Evolutionary conservation across 1,140 invertebrate species (phyloP).

Genomic region (Solen grandis): DNA sequence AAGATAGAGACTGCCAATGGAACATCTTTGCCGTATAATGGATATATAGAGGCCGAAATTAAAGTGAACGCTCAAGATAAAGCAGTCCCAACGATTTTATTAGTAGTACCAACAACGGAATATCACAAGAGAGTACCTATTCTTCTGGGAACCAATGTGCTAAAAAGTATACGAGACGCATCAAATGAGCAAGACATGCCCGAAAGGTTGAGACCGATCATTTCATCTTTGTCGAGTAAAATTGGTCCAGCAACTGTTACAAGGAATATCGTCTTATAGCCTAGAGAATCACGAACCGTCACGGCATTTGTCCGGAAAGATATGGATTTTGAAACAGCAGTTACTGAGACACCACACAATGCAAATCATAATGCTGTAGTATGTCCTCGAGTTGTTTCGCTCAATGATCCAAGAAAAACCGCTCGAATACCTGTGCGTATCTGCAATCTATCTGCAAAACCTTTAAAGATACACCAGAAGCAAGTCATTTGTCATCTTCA

Average conservation of each 20-base stretch:
- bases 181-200: background rate
- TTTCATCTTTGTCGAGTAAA: background rate
- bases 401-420: too few species aligned
- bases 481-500: too few species aligned
- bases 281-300: slow-evolving; percentile 16
- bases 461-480: background rate
- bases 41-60: slow-evolving; percentile 16
- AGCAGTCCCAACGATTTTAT: background rate
- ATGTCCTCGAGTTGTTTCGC: too few species aligned
- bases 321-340: background rate
- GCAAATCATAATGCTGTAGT: background rate
- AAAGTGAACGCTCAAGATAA: background rate
- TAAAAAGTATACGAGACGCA: slow-evolving; percentile 2
- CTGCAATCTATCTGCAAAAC: too few species aligned
- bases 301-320: too few species aligned
- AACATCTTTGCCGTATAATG: slow-evolving; percentile 2
- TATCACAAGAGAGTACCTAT: slow-evolving; percentile 10
- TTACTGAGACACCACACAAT: too few species aligned
- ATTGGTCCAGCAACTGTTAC: slow-evolving; percentile 7
- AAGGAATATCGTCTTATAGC: background rate
- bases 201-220: background rate
- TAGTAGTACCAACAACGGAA: slow-evolving; percentile 6
- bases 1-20: too few species aligned
- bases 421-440: too few species aligned
- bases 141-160: slow-evolving; percentile 18